Evolutionary conservation across 2,797 vertebrate genomes (phyloP).

Genomic region (Argya squamiceps): DNA sequence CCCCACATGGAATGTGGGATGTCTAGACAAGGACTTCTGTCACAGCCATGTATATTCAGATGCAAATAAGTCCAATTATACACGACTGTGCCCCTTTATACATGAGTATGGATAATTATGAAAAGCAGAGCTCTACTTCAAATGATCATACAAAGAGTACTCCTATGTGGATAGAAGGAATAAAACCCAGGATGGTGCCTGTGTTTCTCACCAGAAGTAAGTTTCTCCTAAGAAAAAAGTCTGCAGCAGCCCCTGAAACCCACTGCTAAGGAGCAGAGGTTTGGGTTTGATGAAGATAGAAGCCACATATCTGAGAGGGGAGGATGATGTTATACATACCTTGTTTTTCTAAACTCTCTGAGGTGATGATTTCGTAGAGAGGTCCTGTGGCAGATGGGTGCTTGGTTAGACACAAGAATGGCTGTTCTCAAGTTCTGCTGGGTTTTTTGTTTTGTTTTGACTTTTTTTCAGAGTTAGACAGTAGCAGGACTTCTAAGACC

Average conservation of each 20-base stretch:
- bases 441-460: not conserved
- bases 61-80: not conserved
- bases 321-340: not conserved
- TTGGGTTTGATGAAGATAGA: not conserved
- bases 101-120: not conserved
- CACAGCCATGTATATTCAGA: not conserved
- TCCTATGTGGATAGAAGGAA: not conserved
- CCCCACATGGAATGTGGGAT: not conserved
- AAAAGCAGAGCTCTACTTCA: not conserved
- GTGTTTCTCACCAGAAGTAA: not conserved
- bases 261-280: not conserved
- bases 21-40: not conserved
- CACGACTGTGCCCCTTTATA: not conserved
- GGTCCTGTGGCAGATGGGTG: not conserved
- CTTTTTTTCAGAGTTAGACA: not conserved
- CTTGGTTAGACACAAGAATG: not conserved
- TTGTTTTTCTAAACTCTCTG: not conserved
- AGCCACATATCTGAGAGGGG: not conserved
- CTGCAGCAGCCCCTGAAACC: not conserved
- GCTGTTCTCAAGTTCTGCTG: not conserved
- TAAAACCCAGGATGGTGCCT: not conserved
- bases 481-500: not conserved
- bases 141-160: not conserved
- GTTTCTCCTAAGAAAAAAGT: not conserved
- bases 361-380: fast-evolving